Base-by-base conservation (phyloP, 2,888 invertebrate genomes). In the Hipparchia sbordonii region DNA sequence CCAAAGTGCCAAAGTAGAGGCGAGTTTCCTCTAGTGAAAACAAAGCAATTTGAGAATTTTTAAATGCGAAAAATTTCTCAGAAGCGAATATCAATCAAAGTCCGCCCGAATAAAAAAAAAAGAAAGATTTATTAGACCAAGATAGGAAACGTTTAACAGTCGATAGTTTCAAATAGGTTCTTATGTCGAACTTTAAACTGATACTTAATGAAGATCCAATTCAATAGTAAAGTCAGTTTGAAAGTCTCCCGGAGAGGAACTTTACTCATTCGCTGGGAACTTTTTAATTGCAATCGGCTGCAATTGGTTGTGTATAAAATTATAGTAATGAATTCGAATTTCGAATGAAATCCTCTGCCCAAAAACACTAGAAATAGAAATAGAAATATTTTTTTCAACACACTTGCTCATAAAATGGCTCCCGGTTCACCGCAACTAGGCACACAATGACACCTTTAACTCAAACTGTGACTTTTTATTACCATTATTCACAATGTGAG, bases 171-270 rank as follows among this genome's bases (percentile, higher is more conserved):
- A 65, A 65, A 65, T 65, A 10, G 57, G 67, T 56, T 67, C 67
- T 57, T 66, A 66, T 67, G 39, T n/a, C 9, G 33, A 23, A 71
- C 48, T 71, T 71, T 60, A 67, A 71, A 66, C 71, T 66, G 71
- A 71, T 74, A 74, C 63, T 72, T 73, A 75, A 75, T 72, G 72
- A 75, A 75, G 73, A 73, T 75, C 67, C 75, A 73, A 73, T 69
- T 68, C 62, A 71, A 72, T 72, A 63, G 51, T 68, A 48, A 72
- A 74, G 67, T 59, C 67, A 66, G 73, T 71, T 68, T 23, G 57
- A 67, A 74, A 71, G 71, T 71, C 73, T 73, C 59, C 61, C 61
- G 9, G 52, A 13, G 45, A 67, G 59, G 13, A 74, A 72, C 73
- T 71, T 68, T 46, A 68, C 72, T 70, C 66, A 71, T 75, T 71